phyloP scores from a whole-genome alignment of 1,140 invertebrate genomes.

The Drosophila carrolli region DNA sequence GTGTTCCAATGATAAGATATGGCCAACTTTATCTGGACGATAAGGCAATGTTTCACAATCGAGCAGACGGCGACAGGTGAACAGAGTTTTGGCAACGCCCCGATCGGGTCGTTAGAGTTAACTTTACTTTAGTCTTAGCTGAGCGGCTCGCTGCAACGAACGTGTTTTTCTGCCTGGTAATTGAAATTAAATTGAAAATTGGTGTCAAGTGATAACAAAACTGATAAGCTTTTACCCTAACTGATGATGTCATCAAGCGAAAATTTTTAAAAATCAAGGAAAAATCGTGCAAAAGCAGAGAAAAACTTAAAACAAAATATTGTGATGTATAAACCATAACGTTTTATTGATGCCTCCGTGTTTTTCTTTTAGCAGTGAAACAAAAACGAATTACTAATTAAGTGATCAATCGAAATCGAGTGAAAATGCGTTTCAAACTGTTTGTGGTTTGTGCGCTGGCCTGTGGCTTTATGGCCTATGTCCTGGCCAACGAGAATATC shows the following conservation, averaged over 20 bases:
- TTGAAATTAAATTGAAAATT: constrained; percentile 37
- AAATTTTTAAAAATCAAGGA: constrained; percentile 28
- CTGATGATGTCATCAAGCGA: constrained; percentile 76
- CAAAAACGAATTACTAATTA: constrained; percentile 52
- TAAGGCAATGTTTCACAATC: constrained; percentile 72
- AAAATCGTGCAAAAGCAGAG: constrained; percentile 22
- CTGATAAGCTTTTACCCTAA: constrained; percentile 44
- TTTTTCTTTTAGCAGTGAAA: constrained; percentile 51
- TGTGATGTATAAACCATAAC: constrained; percentile 2
- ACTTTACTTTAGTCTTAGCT: constrained; percentile 70
- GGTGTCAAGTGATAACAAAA: constrained; percentile 43
- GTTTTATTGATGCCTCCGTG: constrained; percentile 9
- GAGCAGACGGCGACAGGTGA: constrained; percentile 63
- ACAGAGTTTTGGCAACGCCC: constrained; percentile 71
- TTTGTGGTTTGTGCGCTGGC: constrained; percentile 78
- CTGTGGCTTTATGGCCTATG: constrained; percentile 75
- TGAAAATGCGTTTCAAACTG: constrained; percentile 81
- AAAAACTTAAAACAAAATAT: constrained; percentile 20
- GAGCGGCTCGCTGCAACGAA: constrained; percentile 74
- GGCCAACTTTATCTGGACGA: constrained; percentile 48
- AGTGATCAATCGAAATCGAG: constrained; percentile 34
- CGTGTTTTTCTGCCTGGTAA: constrained; percentile 73
- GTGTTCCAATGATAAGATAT: constrained; percentile 62
- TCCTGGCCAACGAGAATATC: constrained; percentile 78
- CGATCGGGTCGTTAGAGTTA: constrained; percentile 30